Conservation (phyloP, 2,113 vertebrate species). For the Rhegmatorhina hoffmannsi region DNA sequence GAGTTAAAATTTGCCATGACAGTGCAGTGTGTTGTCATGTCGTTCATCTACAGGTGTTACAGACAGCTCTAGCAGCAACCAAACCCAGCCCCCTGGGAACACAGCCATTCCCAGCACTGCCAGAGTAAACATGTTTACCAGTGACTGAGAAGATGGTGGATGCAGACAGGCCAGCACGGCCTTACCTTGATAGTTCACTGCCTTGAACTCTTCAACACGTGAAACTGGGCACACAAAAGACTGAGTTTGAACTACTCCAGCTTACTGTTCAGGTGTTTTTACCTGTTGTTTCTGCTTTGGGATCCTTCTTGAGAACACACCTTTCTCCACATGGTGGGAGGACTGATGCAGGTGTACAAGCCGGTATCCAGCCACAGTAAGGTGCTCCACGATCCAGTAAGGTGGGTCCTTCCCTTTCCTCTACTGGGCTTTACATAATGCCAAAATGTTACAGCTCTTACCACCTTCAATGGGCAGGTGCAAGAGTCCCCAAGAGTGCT, state of each 20-base stretch:
- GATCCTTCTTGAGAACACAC: not conserved
- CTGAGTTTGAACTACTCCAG: not conserved
- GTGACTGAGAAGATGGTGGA: not conserved
- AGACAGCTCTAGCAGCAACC: not conserved
- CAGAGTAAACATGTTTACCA: not conserved
- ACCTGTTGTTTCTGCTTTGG: not conserved
- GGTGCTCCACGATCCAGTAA: not conserved
- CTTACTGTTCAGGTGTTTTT: not conserved
- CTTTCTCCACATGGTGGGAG: not conserved
- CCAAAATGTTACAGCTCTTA: not conserved
- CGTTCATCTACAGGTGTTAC: not conserved
- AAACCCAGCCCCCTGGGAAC: not conserved
- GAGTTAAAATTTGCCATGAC: not conserved
- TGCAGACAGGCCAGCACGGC: not conserved
- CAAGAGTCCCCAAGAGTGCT: not conserved
- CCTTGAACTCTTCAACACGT: not conserved
- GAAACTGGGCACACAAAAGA: not conserved
- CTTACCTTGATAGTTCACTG: not conserved
- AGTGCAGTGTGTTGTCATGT: accelerated
- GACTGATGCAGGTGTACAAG: not conserved
- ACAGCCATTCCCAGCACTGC: not conserved
- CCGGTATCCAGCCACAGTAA: not conserved
- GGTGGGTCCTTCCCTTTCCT: not conserved
- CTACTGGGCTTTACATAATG: not conserved
- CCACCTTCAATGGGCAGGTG: accelerated